phyloP scores from a whole-genome alignment of 2,113 vertebrate genomes.

The Eclectus roratus region DNA sequence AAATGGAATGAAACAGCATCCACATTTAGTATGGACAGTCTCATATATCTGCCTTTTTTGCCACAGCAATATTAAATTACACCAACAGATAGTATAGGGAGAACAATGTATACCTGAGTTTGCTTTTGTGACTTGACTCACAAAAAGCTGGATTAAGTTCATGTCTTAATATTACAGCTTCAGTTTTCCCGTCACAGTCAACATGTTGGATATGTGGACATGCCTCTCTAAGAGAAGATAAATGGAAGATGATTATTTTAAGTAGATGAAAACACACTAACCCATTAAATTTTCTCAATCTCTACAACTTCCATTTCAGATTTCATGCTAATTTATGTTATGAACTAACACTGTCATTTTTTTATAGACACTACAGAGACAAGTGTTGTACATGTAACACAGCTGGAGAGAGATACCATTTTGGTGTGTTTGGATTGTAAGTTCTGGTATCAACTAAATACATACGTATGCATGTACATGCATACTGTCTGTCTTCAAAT shows the following conservation, averaged over 20 bases:
- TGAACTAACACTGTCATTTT: constrained; percentile 23
- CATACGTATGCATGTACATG: not conserved
- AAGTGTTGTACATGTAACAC: constrained; percentile 93
- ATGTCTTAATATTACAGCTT: not conserved
- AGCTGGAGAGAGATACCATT: constrained; percentile 96
- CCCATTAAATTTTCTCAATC: not conserved
- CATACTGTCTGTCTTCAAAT: not conserved
- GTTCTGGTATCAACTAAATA: constrained; percentile 58
- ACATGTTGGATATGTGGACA: not conserved
- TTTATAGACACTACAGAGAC: constrained; percentile 90
- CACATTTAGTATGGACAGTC: not conserved
- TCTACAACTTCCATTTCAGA: not conserved
- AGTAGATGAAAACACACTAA: not conserved
- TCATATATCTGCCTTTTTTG: not conserved
- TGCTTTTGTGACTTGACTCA: not conserved
- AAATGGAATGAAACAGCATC: not conserved
- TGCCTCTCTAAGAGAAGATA: constrained; percentile 6
- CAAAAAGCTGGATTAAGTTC: constrained; percentile 7
- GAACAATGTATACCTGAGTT: not conserved
- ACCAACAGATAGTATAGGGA: not conserved
- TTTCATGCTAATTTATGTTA: not conserved
- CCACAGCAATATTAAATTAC: not conserved
- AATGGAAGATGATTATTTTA: not conserved
- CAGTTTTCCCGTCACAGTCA: constrained; percentile 30
- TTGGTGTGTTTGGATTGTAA: constrained; percentile 96